These are phyloP conservation scores for Drosophila melanogaster DNA, from an alignment of 1,140 invertebrate species.

Conservation along the genomic window Release_6_plus_ISO1_MT NT_033777.3:28061001-28061500, in stretches of 20 bases:
- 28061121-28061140: conserved; percentile 66
- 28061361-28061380: conserved; percentile 3
- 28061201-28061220: conserved; percentile 5
- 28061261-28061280: conserved; percentile 79
- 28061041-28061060: conserved; percentile 77
- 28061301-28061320: neutral
- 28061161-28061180: conserved; percentile 14
- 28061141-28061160: conserved; percentile 61
- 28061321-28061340: conserved; percentile 13
- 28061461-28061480: conserved; percentile 18
- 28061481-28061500: conserved; percentile 34
- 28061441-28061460: conserved; percentile 80
- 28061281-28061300: conserved; percentile 72
- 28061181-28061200: conserved; percentile 3
- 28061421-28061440: conserved; percentile 58
- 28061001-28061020: conserved; percentile 81
- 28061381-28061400: conserved; percentile 71
- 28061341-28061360: neutral
- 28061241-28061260: conserved; percentile 83
- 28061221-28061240: conserved; percentile 81
- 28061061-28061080: conserved; percentile 15
- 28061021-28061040: conserved; percentile 83
- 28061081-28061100: conserved; percentile 27
- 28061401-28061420: conserved; percentile 41
- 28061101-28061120: conserved; percentile 65